Evolutionary conservation across 1,140 invertebrate genomes (phyloP).

Genomic region (Hyphantria cunea): DNA sequence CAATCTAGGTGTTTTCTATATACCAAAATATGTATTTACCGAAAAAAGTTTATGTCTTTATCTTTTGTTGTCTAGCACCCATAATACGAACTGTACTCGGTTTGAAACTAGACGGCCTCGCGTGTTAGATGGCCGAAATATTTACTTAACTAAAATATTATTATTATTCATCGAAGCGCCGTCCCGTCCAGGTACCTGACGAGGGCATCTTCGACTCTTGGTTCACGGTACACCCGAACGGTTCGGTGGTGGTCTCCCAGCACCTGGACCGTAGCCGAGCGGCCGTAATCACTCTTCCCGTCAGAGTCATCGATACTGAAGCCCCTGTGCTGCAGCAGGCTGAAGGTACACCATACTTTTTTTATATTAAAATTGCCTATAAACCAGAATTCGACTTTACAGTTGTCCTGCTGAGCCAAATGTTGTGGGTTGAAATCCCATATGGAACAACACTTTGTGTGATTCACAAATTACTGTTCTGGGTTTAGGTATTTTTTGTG

Average conservation of each 20-base stretch:
- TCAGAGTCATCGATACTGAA: conserved; percentile 90
- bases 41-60: too few relatives aligned
- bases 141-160: too few relatives aligned
- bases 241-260: conserved; percentile 87
- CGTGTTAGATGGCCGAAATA: too few relatives aligned
- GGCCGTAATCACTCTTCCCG: conserved; percentile 88
- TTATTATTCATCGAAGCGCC: too few relatives aligned
- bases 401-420: background rate
- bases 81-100: too few relatives aligned
- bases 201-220: conserved; percentile 85
- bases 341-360: conserved; percentile 81
- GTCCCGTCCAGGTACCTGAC: conserved; percentile 73
- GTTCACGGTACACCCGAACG: conserved; percentile 86
- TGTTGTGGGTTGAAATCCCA: too few relatives aligned
- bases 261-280: conserved; percentile 86
- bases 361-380: too few relatives aligned
- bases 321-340: conserved; percentile 90
- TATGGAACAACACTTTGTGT: background rate
- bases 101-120: too few relatives aligned
- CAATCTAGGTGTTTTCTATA: too few relatives aligned
- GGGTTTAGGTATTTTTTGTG: background rate
- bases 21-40: too few relatives aligned
- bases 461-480: background rate
- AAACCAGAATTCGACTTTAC: too few relatives aligned
- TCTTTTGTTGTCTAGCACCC: too few relatives aligned